These are phyloP conservation scores for Galaxias olidus DNA, from an alignment of 2,797 vertebrate genomes.

Conservation along the genomic window DNA sequence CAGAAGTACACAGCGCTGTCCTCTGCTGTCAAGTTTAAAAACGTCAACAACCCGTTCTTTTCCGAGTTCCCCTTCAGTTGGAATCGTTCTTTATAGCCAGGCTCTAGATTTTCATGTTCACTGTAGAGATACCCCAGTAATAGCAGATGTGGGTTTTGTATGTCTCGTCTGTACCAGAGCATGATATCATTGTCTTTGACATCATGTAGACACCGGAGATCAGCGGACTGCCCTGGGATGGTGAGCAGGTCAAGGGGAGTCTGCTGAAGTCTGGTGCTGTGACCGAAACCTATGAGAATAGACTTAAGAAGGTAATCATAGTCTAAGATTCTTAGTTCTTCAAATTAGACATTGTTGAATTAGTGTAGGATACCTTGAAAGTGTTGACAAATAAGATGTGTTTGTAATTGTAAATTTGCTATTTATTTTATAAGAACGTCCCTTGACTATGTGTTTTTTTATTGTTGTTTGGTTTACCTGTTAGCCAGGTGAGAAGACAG, in stretches of 20 bases:
- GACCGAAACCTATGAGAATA: slow-evolving; percentile 26
- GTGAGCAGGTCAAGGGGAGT: slow-evolving; percentile 16
- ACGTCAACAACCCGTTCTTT: too few relatives aligned
- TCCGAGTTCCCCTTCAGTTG: slow-evolving; percentile 23
- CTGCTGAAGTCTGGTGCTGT: slow-evolving; percentile 28
- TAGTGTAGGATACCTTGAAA: too few relatives aligned
- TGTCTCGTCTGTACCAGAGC: slow-evolving; percentile 36
- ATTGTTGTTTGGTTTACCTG: too few relatives aligned
- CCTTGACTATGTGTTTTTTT: too few relatives aligned
- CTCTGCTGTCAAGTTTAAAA: too few relatives aligned
- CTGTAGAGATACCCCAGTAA: slow-evolving; percentile 33
- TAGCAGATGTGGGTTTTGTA: slow-evolving; percentile 14
- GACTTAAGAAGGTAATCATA: background rate
- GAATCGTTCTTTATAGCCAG: slow-evolving; percentile 15
- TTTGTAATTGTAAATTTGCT: too few relatives aligned
- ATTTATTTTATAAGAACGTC: too few relatives aligned
- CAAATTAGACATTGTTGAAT: too few relatives aligned
- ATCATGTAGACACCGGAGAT: slow-evolving; percentile 31
- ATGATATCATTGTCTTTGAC: slow-evolving; percentile 26
- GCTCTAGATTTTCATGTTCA: background rate
- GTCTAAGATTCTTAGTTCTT: too few relatives aligned
- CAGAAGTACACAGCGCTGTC: too few relatives aligned
- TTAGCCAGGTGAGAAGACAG: too few relatives aligned
- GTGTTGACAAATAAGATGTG: too few relatives aligned
- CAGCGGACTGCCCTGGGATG: slow-evolving; percentile 11